Base-by-base conservation (phyloP, 2,888 invertebrate species). In the Nemapogon koenigi region DNA sequence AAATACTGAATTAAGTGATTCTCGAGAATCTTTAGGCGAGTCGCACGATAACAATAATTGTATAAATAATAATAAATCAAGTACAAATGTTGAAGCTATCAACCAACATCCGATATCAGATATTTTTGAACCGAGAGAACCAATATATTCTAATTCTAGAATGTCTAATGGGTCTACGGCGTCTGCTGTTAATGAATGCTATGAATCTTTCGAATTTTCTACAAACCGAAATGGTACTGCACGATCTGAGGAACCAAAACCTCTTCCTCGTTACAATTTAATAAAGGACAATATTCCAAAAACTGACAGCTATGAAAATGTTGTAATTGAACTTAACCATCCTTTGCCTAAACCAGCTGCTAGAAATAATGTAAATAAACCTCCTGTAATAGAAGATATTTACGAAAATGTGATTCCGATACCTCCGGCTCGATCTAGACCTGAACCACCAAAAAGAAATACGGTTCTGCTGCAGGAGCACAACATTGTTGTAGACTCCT, bases 181-280 rank as follows among this genome's bases (percentile, higher is more conserved):
- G 41, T 73, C 71, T 10, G 57, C 64, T 32, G 53, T 71, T 0
- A 78, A 78, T 45, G 78, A 76, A 47, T 76, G 70, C 45, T 78
- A 78, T 43, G 78, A 76, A 47, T 59, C 73, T 1, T 76, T 66
- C 44, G 68, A 71, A 33, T 65, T 68, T 48, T 45, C 52, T 3
- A 43, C 40, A 41, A 28, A 47, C 41, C 17, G 46, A 48, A 38
- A 42, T 43, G 40, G 43, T 36, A 13, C 38, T 37, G 14, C 16
- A 26, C 14, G 43, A 44, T 33, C 39, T 28, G 30, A 28, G 39
- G 28, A 51, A 29, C 72, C 76, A 4, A 58, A 54, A 45, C 73
- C 75, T 18, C 59, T 62, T 7, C 75, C 73, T 6, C 55, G 76
- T 38, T 55, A 59, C 17, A 63, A 53, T 46, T 43, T 53, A 16